A percentile compares a stretch with the other conserved stretches of the same genome.
These are phyloP conservation scores for Phortica magna DNA, from an alignment of 2,888 invertebrate genomes.

Conservation along the genomic window DNA sequence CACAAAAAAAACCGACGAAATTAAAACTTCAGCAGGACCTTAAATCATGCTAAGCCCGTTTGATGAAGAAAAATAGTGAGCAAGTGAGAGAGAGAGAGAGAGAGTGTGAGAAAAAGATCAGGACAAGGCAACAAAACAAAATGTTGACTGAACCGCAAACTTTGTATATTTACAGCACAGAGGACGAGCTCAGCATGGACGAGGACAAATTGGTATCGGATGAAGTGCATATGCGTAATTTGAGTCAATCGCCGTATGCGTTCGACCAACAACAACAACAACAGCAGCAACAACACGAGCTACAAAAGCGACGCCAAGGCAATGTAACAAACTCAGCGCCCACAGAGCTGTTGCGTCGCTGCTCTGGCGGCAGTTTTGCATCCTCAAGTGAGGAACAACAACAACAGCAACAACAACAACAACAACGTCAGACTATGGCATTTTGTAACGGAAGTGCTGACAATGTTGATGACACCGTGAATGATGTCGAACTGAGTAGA, in stretches of 20 bases:
- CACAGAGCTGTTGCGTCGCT: slow-evolving; percentile 56
- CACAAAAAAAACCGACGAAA: background rate
- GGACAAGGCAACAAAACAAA: background rate
- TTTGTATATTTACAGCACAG: slow-evolving; percentile 55
- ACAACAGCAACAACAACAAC: slow-evolving; percentile 5
- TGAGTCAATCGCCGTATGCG: slow-evolving; percentile 68
- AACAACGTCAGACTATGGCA: slow-evolving; percentile 22
- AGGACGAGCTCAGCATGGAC: slow-evolving; percentile 69
- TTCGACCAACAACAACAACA: slow-evolving; percentile 39
- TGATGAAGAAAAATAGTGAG: slow-evolving; percentile 1
- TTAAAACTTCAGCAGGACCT: slow-evolving; percentile 1
- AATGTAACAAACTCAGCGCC: slow-evolving; percentile 61
- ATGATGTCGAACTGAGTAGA: background rate
- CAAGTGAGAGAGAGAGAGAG: background rate
- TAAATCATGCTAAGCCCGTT: background rate
- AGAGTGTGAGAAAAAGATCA: background rate
- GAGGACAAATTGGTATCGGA: slow-evolving; percentile 74
- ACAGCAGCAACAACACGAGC: too few relatives aligned
- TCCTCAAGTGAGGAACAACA: background rate
- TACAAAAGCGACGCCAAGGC: slow-evolving; percentile 40
- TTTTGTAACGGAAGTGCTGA: background rate
- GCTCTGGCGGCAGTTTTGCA: slow-evolving; percentile 38
- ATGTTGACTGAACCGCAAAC: background rate
- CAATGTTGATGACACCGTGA: background rate
- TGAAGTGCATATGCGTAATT: slow-evolving; percentile 69